Conservation (phyloP, 2,113 vertebrate species). For the Marcusenius ussheri region DNA sequence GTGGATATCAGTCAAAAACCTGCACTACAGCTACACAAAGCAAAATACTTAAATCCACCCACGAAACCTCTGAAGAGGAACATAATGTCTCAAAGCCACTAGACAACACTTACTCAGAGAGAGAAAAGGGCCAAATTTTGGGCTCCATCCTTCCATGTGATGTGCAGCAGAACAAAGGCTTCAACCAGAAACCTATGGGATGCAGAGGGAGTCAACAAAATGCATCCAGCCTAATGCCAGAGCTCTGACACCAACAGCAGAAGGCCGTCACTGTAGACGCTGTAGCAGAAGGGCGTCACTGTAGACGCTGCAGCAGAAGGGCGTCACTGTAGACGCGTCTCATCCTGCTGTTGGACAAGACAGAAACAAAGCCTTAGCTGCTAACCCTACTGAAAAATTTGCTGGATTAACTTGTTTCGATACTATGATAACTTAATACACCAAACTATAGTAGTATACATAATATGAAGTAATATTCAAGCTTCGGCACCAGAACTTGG, state of each 20-base stretch:
- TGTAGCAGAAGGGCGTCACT: too few species aligned
- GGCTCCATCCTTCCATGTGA: background rate
- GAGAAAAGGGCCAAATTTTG: background rate
- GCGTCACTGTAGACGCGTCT: background rate
- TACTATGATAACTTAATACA: background rate
- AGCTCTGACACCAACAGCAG: background rate
- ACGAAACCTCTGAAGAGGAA: background rate
- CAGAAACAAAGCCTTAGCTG: background rate
- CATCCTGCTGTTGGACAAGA: background rate
- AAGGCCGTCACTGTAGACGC: too few species aligned
- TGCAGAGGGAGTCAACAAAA: background rate
- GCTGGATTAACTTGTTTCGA: background rate
- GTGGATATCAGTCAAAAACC: background rate
- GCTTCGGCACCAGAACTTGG: background rate
- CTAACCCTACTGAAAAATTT: background rate
- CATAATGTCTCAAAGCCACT: background rate
- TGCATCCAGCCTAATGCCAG: background rate
- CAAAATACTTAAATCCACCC: slow-evolving; percentile 2
- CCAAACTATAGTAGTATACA: background rate
- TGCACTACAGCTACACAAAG: background rate
- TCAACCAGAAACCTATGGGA: background rate
- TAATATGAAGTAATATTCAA: background rate
- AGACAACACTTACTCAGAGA: background rate
- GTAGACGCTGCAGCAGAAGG: too few species aligned
- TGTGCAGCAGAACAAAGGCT: background rate